These are phyloP conservation scores for Phortica variegata DNA, from an alignment of 1,140 invertebrate genomes.

Conservation along the genomic window DNA sequence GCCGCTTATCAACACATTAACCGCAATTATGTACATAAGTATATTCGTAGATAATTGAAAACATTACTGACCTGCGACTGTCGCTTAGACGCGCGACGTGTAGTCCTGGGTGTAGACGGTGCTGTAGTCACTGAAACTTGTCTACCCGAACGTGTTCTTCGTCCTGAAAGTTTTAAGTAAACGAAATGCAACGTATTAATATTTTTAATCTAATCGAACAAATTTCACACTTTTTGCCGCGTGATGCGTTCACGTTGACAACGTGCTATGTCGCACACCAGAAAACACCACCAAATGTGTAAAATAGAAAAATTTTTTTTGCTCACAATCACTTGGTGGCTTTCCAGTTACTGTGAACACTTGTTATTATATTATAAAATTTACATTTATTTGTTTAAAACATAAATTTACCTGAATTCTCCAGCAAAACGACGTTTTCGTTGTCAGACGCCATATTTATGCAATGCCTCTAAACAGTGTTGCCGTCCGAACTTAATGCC, in stretches of 20 bases:
- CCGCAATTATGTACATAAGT: neutral
- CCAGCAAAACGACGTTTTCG: slow-evolving; percentile 39
- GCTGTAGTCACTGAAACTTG: slow-evolving; percentile 20
- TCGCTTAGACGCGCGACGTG: slow-evolving; percentile 37
- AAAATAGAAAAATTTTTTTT: slow-evolving; percentile 2
- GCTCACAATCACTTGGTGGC: neutral
- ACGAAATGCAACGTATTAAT: slow-evolving; percentile 2
- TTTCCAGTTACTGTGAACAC: slow-evolving; percentile 1
- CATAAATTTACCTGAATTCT: slow-evolving; percentile 41
- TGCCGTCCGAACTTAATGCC: too few relatives aligned
- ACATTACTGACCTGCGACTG: slow-evolving; percentile 41
- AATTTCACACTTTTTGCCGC: slow-evolving; percentile 18
- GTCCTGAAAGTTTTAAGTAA: slow-evolving; percentile 28
- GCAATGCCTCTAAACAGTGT: too few relatives aligned
- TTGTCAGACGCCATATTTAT: slow-evolving; percentile 51
- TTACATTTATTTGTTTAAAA: slow-evolving; percentile 2
- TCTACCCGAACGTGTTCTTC: slow-evolving; percentile 48
- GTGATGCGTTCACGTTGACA: slow-evolving; percentile 28
- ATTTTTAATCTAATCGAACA: neutral
- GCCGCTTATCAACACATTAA: neutral
- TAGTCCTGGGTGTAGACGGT: slow-evolving; percentile 18
- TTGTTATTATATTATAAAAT: neutral
- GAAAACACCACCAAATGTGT: neutral
- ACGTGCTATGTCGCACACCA: neutral
- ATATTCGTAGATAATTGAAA: neutral